These are phyloP conservation scores for Hypanus sabinus DNA, from an alignment of 2,113 vertebrate genomes.

Conservation along the genomic window DNA sequence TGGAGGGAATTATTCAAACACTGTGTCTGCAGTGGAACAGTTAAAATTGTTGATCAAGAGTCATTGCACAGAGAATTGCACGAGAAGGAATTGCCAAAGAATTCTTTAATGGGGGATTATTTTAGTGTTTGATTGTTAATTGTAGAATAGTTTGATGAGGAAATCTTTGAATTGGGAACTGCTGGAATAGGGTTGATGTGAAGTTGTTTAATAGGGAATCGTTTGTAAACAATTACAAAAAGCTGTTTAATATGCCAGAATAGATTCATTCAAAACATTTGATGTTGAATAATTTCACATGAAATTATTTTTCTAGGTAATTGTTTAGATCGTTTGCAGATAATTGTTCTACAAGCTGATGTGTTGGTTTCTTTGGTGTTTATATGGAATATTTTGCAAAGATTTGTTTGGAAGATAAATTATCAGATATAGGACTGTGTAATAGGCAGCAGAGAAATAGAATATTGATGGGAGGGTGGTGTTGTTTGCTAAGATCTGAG, in stretches of 20 bases:
- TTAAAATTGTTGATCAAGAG: not conserved
- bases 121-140: constrained; percentile 5
- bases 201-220: not conserved
- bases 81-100: not conserved
- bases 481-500: not conserved
- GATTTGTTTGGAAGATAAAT: not conserved
- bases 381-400: constrained; percentile 6
- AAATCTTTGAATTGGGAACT: not conserved
- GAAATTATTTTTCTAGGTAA: not conserved
- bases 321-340: not conserved
- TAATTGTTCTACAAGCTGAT: not conserved
- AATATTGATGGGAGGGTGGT: not conserved
- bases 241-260: not conserved
- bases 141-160: not conserved
- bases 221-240: not conserved
- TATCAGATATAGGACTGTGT: not conserved
- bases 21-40: not conserved
- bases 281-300: constrained; percentile 26
- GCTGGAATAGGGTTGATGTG: not conserved
- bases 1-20: not conserved
- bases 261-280: constrained; percentile 1
- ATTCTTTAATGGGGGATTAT: not conserved
- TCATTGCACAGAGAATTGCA: not conserved
- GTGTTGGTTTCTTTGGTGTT: not conserved
- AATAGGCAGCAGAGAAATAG: not conserved